Percentiles rank a stretch among this genome's conserved stretches.
Evolutionary conservation across 2,888 invertebrate genomes (phyloP).

Genomic region (Galeruca laticollis): DNA sequence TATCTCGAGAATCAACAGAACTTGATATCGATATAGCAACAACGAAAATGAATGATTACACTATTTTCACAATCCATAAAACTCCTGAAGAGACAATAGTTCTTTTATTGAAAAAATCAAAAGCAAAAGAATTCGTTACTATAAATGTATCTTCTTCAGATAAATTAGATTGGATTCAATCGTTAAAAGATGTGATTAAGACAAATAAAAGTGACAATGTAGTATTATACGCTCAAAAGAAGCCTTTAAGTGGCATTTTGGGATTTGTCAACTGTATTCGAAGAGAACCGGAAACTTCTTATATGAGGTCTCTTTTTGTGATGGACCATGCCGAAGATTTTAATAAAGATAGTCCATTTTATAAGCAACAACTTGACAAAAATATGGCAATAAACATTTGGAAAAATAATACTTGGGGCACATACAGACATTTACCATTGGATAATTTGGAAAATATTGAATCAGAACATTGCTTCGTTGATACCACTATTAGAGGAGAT

Average conservation of each 20-base stretch:
- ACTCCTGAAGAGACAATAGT: too few relatives aligned
- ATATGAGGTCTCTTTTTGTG: neutral
- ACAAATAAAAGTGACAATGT: neutral
- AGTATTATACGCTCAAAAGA: neutral
- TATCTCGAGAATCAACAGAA: too few relatives aligned
- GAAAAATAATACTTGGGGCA: too few relatives aligned
- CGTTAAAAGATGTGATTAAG: neutral
- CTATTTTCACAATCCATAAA: too few relatives aligned
- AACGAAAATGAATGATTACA: too few relatives aligned
- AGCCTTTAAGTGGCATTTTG: neutral
- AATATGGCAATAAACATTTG: too few relatives aligned
- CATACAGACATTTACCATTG: neutral
- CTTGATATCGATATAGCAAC: too few relatives aligned
- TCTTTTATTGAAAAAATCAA: too few relatives aligned
- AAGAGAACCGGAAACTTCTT: too few relatives aligned
- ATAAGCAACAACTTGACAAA: too few relatives aligned
- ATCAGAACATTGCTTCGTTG: neutral
- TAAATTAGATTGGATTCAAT: neutral
- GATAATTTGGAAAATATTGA: neutral
- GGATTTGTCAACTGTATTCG: neutral
- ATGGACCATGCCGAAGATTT: neutral
- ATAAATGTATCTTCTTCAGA: too few relatives aligned
- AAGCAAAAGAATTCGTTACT: too few relatives aligned
- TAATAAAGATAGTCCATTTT: neutral
- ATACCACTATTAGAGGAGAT: neutral